Evolutionary conservation across 2,113 vertebrate species (phyloP), one percentile per base, ranked within the genome.

Genomic region (Coreoperca whiteheadi): DNA sequence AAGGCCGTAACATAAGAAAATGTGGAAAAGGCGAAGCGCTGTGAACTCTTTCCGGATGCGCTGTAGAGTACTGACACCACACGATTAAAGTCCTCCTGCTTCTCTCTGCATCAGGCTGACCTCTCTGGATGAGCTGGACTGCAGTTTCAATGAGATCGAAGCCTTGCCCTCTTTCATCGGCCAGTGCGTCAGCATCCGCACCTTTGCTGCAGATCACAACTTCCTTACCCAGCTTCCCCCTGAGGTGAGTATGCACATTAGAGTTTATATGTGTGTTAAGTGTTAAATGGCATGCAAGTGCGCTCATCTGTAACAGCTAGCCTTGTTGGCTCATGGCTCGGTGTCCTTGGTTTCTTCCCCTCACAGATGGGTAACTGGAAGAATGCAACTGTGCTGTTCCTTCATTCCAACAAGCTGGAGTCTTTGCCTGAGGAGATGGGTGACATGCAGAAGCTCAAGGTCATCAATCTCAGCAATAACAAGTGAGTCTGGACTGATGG

Each of bases 371-470:
- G 98, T 76, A 97, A 89, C 90, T 99, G 97, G 97, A 98, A 97
- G 93, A 96, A 95, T 72, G 92, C 96, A 73, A 99, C 98, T 9
- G 98, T 99, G 68, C 91, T 99, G 65, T 99, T 99, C 92, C 96
- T 99, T 54, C 98, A 99, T 96, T 99, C 97, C 90, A 99, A 99
- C 96, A 99, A 99, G 92, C 94, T 99, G 92, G 98, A 99, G 94
- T 94, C 91, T 89, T 95, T 99, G 88, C 98, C 98, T 16, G 98
- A 99, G 88, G 98, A 99, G 93, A 98, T 99, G 98, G 98, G 98
- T 8, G 97, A 99, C 93, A 99, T 99, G 98, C 96, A 97, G 81
- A 97, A 95, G 93, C 95, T 99, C 78, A 98, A 97, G 95, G 98
- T 99, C 88, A 96, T 99, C 91, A 99, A 99, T 90, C 96, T 99